These are phyloP conservation scores for Mimas tiliae DNA, from an alignment of 2,888 invertebrate genomes.

Conservation along the genomic window DNA sequence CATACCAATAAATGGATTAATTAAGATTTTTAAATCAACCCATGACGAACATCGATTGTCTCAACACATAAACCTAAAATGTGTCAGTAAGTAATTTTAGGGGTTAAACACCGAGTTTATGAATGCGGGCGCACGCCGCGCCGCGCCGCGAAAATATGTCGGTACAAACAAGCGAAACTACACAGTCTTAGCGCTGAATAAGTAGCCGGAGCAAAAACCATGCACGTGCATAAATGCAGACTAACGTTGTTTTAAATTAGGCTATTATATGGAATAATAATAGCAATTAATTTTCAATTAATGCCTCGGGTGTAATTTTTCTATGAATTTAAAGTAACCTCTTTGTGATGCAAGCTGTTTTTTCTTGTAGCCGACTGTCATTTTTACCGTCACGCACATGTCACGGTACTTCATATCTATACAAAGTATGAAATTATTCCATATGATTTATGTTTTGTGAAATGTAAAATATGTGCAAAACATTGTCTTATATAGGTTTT, in stretches of 20 bases:
- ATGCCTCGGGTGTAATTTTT: conserved; percentile 38
- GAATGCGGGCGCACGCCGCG: conserved; percentile 79
- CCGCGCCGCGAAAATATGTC: conserved; percentile 71
- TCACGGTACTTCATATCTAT: conserved; percentile 11
- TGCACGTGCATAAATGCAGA: conserved; percentile 62
- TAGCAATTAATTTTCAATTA: conserved; percentile 56
- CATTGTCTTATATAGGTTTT: background rate
- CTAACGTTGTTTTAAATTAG: conserved; percentile 40
- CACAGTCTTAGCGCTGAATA: conserved; percentile 66
- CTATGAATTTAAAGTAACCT: conserved; percentile 53
- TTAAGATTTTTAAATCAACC: too few species aligned
- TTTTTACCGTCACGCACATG: conserved; percentile 18
- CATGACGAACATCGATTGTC: conserved; percentile 36
- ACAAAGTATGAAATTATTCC: background rate
- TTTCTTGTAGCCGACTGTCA: conserved; percentile 35
- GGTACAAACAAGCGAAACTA: conserved; percentile 69
- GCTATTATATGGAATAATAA: conserved; percentile 41
- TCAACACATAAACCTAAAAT: conserved; percentile 47
- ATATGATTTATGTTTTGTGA: background rate
- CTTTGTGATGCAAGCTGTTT: conserved; percentile 32
- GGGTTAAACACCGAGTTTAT: conserved; percentile 73
- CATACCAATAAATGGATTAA: conserved; percentile 25
- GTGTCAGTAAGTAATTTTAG: conserved; percentile 70
- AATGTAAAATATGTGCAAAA: conserved; percentile 4
- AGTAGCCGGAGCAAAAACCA: conserved; percentile 62